Evolutionary conservation across 2,888 invertebrate species (phyloP).

Genomic region (Scaptomyza tumidula): DNA sequence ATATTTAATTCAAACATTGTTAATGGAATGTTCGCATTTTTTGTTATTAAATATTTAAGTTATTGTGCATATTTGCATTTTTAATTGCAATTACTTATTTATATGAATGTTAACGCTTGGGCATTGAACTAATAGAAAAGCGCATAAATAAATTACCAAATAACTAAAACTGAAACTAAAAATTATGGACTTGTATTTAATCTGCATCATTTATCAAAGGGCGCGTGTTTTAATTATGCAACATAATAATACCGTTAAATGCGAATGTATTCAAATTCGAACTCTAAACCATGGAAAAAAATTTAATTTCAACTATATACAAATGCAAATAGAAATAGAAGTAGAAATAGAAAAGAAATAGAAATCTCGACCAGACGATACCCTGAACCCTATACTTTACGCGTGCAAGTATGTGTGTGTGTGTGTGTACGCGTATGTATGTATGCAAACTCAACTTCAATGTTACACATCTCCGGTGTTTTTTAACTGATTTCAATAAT

Average conservation of each 20-base stretch:
- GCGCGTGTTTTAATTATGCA: conserved; percentile 57
- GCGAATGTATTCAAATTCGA: conserved; percentile 23
- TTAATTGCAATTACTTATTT: conserved; percentile 9
- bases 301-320: conserved; percentile 47
- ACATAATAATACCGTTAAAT: conserved; percentile 49
- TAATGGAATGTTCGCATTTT: neutral
- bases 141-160: conserved; percentile 37
- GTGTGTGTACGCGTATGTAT: conserved; percentile 15
- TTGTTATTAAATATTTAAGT: conserved; percentile 1
- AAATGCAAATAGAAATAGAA: conserved; percentile 30
- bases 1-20: conserved; percentile 1
- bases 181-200: conserved; percentile 52
- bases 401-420: too few species aligned
- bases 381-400: too few species aligned
- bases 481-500: too few species aligned
- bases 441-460: too few species aligned
- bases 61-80: conserved; percentile 9
- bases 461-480: too few species aligned
- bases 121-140: conserved; percentile 39
- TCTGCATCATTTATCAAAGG: conserved; percentile 71
- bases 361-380: too few species aligned
- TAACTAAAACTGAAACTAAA: conserved; percentile 36
- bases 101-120: conserved; percentile 6
- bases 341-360: too few species aligned
- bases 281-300: conserved; percentile 2